These are phyloP conservation scores for Hyperopisus bebe DNA, from an alignment of 2,113 vertebrate species.

Conservation along the genomic window DNA sequence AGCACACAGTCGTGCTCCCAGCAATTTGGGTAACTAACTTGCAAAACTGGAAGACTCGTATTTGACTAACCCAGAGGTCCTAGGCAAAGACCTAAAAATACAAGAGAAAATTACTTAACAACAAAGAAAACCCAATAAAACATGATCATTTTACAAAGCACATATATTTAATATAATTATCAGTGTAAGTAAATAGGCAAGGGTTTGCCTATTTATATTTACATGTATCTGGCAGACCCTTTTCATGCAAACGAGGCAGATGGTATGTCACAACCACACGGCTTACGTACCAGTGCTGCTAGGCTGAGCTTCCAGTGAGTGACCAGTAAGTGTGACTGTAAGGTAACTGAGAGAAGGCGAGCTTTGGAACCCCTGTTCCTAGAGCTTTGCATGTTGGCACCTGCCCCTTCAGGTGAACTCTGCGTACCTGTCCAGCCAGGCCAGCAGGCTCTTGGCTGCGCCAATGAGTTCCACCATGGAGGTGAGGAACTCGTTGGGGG, in stretches of 20 bases:
- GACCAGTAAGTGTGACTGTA: not conserved
- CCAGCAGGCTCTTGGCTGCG: conserved; percentile 82
- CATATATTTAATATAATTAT: not conserved
- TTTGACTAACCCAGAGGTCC: not conserved
- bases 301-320: not conserved
- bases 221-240: not conserved
- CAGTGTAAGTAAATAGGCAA: not conserved
- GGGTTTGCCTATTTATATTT: not conserved
- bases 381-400: not conserved
- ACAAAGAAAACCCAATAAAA: not conserved
- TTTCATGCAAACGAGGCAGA: not conserved
- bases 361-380: not conserved
- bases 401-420: not conserved
- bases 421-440: conserved; percentile 83
- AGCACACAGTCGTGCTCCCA: not conserved
- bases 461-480: conserved; percentile 90
- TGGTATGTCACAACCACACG: not conserved
- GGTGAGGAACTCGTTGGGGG: conserved; percentile 84
- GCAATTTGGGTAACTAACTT: not conserved
- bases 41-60: not conserved
- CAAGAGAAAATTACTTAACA: not conserved
- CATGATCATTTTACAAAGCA: not conserved
- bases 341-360: not conserved
- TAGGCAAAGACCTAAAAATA: not conserved
- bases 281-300: not conserved